Evolutionary conservation across 2,888 invertebrate genomes (phyloP), one percentile per base, ranked within the genome.

Genomic region (Megaustenia siamemsis): DNA sequence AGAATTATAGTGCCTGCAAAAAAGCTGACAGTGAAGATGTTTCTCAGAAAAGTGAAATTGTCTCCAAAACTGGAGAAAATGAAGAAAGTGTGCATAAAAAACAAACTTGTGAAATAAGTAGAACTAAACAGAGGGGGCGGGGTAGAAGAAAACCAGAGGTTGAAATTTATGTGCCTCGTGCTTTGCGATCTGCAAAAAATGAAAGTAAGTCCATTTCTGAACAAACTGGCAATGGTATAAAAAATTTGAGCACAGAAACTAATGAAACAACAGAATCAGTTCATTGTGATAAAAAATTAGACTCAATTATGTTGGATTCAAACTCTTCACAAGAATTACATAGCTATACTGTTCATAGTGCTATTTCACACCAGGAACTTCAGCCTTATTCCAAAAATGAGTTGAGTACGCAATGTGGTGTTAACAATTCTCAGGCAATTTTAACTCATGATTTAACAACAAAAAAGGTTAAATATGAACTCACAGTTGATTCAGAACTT

Each of bases 91-190:
- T 84, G 87, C 12, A 84, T 82, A 35, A 77, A 76, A 38, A 32
- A 43, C 3, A 45, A 45, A 21, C 45, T 32, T 21, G n/a, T 75
- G 69, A 56, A 73, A n/a, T 80, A 53, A 69, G 78, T 21, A 75
- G 73, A 71, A 28, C 75, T 43, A 66, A 78, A 53, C 80, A 80
- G 12, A 81, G 73, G 38, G 81, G 83, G 15, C 81, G 85, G 53
- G 78, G 83, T 5, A 86, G 83, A 6, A 79, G 76, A 38, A 86
- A 84, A 32, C 97, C 97, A 76, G 97, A 97, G 94, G 96, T 96
- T 66, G 96, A 96, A 35, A 96, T 97, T 79, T 97, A 97, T 95
- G 96, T 97, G 86, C 97, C 97, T 86, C 95, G 96, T 92, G 96
- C 96, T 86, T 95, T 92, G 63, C 85, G 93, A 18, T 53, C 71